Conservation (phyloP, 1,140 invertebrate genomes). For the Tetranychus urticae region DNA sequence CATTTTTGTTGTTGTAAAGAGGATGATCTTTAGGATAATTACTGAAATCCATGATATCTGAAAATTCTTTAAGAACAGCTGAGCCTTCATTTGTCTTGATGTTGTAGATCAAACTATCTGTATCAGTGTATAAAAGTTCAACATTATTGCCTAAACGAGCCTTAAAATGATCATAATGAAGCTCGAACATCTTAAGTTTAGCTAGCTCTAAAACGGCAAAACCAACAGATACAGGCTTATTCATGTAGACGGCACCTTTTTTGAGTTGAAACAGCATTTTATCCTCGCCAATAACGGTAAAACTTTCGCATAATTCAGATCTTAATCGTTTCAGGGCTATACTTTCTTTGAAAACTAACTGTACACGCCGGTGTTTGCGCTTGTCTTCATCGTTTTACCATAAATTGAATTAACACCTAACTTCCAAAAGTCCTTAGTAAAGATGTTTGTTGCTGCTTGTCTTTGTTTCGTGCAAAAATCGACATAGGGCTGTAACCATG, state of each 20-base stretch:
- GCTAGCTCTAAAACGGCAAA: slow-evolving; percentile 12
- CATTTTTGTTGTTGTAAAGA: slow-evolving; percentile 17
- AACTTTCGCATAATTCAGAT: slow-evolving; percentile 20
- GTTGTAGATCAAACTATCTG: slow-evolving; percentile 21
- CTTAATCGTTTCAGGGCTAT: slow-evolving; percentile 18
- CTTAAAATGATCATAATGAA: slow-evolving; percentile 17
- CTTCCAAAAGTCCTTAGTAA: slow-evolving; percentile 18
- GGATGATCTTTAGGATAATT: slow-evolving; percentile 1
- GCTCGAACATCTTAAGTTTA: slow-evolving; percentile 17
- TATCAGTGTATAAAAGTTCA: slow-evolving; percentile 21
- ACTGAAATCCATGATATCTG: not conserved
- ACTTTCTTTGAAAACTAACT: slow-evolving; percentile 17
- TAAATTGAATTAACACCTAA: slow-evolving; percentile 25
- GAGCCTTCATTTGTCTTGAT: slow-evolving; percentile 21
- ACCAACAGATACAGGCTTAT: slow-evolving; percentile 14
- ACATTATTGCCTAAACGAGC: slow-evolving; percentile 16
- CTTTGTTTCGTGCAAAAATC: slow-evolving; percentile 20
- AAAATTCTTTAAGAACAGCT: slow-evolving; percentile 16
- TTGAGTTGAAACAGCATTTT: slow-evolving; percentile 12
- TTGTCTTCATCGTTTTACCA: slow-evolving; percentile 27
- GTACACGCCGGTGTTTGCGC: slow-evolving; percentile 21
- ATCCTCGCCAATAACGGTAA: not conserved
- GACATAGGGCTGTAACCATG: slow-evolving; percentile 24
- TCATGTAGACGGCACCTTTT: slow-evolving; percentile 11
- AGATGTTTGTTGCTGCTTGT: slow-evolving; percentile 14